phyloP scores from a whole-genome alignment of 2,797 vertebrate species.

The Zenarchopterus dispar region DNA sequence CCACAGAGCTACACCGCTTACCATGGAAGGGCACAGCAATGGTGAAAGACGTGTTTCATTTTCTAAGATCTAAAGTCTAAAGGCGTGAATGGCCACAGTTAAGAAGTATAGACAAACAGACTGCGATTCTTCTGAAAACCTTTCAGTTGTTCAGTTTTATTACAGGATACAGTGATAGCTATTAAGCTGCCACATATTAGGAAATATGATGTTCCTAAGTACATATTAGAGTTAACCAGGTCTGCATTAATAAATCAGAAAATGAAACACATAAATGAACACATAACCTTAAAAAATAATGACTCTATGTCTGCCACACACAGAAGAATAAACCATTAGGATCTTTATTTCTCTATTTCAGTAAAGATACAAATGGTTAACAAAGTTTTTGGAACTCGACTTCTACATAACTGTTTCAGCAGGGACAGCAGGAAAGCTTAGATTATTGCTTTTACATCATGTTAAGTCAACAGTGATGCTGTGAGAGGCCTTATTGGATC shows the following conservation, averaged over 20 bases:
- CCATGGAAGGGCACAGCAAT: conserved; percentile 38
- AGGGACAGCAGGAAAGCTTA: conserved; percentile 49
- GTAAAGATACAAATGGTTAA: conserved; percentile 39
- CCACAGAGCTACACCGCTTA: conserved; percentile 31
- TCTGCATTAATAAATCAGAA: conserved; percentile 54
- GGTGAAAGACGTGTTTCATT: conserved; percentile 37
- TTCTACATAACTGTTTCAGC: conserved; percentile 50
- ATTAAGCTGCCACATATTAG: conserved; percentile 13
- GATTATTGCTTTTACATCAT: conserved; percentile 69
- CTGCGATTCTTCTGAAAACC: too few species aligned
- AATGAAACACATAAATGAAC: conserved; percentile 64
- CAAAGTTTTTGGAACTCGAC: conserved; percentile 53
- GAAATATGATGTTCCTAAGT: conserved; percentile 27
- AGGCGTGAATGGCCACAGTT: conserved; percentile 37
- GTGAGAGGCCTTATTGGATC: conserved; percentile 69
- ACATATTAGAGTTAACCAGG: conserved; percentile 43
- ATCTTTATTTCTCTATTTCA: conserved; percentile 24
- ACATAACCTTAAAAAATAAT: conserved; percentile 49
- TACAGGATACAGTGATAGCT: conserved; percentile 32
- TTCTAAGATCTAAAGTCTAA: conserved; percentile 34
- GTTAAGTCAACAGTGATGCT: conserved; percentile 69
- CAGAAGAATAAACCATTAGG: conserved; percentile 51
- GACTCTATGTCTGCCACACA: conserved; percentile 34
- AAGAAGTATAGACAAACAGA: conserved; percentile 15
- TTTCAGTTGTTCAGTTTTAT: conserved; percentile 3